phyloP scores from a whole-genome alignment of 2,113 vertebrate species.

The Oreochromis tanganicae region DNA sequence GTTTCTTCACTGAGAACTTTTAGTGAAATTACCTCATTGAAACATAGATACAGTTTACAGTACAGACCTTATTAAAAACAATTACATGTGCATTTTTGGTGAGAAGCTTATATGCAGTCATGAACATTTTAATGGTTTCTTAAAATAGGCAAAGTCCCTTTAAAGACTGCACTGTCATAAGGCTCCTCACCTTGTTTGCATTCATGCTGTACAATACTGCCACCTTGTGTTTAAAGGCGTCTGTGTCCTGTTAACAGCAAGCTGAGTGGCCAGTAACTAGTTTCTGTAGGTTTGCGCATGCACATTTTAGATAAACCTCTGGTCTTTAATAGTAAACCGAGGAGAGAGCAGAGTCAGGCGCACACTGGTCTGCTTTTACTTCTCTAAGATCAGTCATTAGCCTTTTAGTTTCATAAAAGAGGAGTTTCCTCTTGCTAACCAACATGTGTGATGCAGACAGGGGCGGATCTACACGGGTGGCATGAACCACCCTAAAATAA shows the following conservation, averaged over 20 bases:
- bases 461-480: accelerated
- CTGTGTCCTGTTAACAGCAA: background rate
- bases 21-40: background rate
- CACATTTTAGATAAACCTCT: background rate
- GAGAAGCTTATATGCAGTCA: background rate
- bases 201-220: background rate
- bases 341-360: background rate
- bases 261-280: background rate
- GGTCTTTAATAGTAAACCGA: background rate
- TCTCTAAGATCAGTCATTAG: background rate
- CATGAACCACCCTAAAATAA: background rate
- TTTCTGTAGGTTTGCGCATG: background rate
- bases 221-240: background rate
- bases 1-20: background rate
- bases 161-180: background rate
- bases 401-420: background rate
- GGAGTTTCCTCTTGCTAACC: background rate
- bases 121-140: background rate
- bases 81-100: background rate
- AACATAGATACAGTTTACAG: background rate
- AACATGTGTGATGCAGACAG: background rate
- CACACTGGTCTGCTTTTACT: background rate
- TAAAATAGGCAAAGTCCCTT: background rate
- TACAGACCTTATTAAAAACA: background rate
- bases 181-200: background rate